Base-by-base conservation (phyloP, 2,113 vertebrate genomes). In the Xiphophorus maculatus region DNA sequence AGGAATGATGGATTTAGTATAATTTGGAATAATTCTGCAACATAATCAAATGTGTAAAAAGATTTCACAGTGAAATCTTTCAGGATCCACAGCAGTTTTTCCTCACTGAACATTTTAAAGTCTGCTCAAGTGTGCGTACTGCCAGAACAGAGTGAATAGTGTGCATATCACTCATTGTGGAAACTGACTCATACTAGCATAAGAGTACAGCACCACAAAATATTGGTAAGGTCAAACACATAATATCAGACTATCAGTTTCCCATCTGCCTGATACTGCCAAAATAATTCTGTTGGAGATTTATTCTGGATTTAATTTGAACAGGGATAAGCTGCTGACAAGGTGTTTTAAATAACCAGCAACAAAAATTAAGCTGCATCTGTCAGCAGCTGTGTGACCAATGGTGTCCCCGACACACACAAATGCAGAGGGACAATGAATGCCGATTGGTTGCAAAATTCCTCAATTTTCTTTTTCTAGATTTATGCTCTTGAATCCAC, bases 291-390 rank as follows among this genome's bases (percentile, higher is more conserved):
- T 54, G 32, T 48, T 14, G 30, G 15, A 44, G 64, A 33, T 70
- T 80, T 27, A 48, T 28, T 58, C 30, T 9, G 42, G 44, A 42
- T 73, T 75, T 22, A 32, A 32, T 8, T 76, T 60, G 17, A 61
- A 71, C 63, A 63, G 64, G 15, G 61, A 74, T 40, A n/a, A 73
- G 35, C 66, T 32, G 48, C 27, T 76, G 28, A 67, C 64, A 62
- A 76, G 73, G 69, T 81, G 81, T 89, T 83, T 73, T 66, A 71
- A 84, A 87, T 73, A 66, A 33, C 60, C 69, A 29, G 29, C 66
- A 29, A 29, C 61, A 76, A 51, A 67, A 67, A 64, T 74, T 71
- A 88, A 88, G 70, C 71, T 68, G 73, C 84, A 83, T 83, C 86
- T 81, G 75, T 73, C 69, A 54, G 63, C 81, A 76, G 82, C 78